Evolutionary conservation across 1,140 invertebrate species (phyloP), one percentile per base, ranked within the genome.

Genomic region (Pristionchus pacificus): DNA sequence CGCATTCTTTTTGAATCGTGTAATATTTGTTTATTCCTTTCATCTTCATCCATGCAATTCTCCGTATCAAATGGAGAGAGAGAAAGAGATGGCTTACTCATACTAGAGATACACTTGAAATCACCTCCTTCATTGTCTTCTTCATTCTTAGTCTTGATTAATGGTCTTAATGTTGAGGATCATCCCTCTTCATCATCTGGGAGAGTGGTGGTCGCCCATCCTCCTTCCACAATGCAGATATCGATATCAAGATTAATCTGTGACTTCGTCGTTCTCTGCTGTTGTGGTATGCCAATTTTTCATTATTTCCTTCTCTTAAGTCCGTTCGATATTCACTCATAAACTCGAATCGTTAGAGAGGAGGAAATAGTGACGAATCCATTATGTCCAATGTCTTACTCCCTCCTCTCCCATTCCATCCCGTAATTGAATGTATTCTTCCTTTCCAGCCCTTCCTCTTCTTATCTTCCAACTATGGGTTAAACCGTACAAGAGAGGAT

Each of bases 401-500:
- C 13, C 19, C 19, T 27, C 58, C 19, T 1, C 62, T 55, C n/a
- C 28, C 3, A 55, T 49, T 57, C 15, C 55, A n/a, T n/a, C n/a
- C n/a, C 0, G 0, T 13, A 76, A 15, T 73, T 25, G 24, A 55
- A 61, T 60, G 6, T 49, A 10, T 78, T 77, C n/a, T n/a, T n/a
- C n/a, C n/a, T n/a, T 60, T 77, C 71, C 61, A 80, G 79, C 79
- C 24, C 59, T 82, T 33, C 79, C 79, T 2, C 59, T 80, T 14
- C 65, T 80, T 28, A 77, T 82, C 64, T 82, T 82, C 72, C 81
- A 82, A 55, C 74, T 82, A 49, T 82, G 69, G 28, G 77, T 84
- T 24, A 72, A 88, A 60, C 91, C 94, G 0, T 94, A 90, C 84
- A 87, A 92, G 76, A 87, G 94, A 71, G 95, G 95, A 25, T 96